phyloP scores from a whole-genome alignment of 2,113 vertebrate genomes.

The Dasyurus viverrinus region DNA sequence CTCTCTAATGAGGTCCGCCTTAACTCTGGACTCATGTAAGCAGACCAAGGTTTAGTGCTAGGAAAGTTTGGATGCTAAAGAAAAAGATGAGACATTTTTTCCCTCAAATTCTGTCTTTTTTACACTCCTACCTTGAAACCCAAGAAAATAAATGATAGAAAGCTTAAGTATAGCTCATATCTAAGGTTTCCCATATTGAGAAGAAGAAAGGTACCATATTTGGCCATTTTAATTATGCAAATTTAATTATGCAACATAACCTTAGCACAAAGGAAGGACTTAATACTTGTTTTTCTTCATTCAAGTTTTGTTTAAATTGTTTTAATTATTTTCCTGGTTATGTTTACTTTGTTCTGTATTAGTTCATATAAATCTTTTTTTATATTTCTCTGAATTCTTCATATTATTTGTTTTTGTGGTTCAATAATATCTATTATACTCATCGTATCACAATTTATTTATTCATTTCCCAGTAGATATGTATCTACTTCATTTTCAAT shows the following conservation, averaged over 20 bases:
- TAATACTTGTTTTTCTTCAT: not conserved
- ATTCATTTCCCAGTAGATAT: not conserved
- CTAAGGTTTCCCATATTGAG: not conserved
- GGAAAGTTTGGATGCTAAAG: not conserved
- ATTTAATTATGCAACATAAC: not conserved
- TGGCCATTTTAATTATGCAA: not conserved
- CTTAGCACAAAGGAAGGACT: not conserved
- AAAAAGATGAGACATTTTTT: not conserved
- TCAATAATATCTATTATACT: not conserved
- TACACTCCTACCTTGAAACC: not conserved
- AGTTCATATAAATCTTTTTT: not conserved
- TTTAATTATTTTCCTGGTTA: not conserved
- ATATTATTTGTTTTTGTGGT: not conserved
- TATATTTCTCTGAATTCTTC: not conserved
- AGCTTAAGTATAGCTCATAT: not conserved
- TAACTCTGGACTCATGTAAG: not conserved
- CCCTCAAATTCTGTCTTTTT: not conserved
- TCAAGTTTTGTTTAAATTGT: not conserved
- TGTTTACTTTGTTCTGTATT: not conserved
- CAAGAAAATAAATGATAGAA: not conserved
- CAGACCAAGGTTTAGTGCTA: not conserved
- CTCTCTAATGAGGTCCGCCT: not conserved
- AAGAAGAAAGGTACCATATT: not conserved
- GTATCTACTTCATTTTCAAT: not conserved
- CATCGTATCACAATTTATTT: not conserved